Conservation (phyloP, 2,888 invertebrate genomes). For the Penaeus monodon region DNA sequence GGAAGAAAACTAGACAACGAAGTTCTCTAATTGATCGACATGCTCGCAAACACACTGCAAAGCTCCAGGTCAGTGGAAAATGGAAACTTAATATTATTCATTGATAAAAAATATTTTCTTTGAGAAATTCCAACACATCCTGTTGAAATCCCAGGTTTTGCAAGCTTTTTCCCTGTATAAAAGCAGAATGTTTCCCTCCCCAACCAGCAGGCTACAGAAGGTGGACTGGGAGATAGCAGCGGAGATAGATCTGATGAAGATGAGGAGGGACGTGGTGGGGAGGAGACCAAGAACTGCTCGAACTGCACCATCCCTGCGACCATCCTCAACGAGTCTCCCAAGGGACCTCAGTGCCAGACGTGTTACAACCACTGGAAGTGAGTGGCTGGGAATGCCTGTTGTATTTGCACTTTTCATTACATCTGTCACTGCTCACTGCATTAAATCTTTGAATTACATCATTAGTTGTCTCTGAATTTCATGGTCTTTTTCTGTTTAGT, state of each 20-base stretch:
- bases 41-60: conserved; percentile 78
- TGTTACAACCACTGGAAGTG: conserved; percentile 90
- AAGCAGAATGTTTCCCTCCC: too few species aligned
- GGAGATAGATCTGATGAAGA: conserved; percentile 64
- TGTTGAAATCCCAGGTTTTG: too few species aligned
- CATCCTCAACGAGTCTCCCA: conserved; percentile 80
- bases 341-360: conserved; percentile 84
- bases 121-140: too few species aligned
- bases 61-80: conserved; percentile 77
- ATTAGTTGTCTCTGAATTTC: too few species aligned
- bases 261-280: conserved; percentile 54
- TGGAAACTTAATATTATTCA: conserved; percentile 69
- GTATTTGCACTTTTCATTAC: too few species aligned
- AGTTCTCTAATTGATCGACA: conserved; percentile 94
- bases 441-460: background rate
- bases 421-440: background rate
- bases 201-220: conserved; percentile 38
- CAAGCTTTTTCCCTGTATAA: too few species aligned
- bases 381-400: conserved; percentile 64
- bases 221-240: conserved; percentile 45
- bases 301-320: conserved; percentile 84
- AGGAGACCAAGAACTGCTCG: conserved; percentile 70
- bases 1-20: conserved; percentile 95
- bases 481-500: too few species aligned
- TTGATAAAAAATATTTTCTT: too few species aligned